Conservation (phyloP, 2,888 invertebrate genomes). For the Drosophila sordidula region DNA sequence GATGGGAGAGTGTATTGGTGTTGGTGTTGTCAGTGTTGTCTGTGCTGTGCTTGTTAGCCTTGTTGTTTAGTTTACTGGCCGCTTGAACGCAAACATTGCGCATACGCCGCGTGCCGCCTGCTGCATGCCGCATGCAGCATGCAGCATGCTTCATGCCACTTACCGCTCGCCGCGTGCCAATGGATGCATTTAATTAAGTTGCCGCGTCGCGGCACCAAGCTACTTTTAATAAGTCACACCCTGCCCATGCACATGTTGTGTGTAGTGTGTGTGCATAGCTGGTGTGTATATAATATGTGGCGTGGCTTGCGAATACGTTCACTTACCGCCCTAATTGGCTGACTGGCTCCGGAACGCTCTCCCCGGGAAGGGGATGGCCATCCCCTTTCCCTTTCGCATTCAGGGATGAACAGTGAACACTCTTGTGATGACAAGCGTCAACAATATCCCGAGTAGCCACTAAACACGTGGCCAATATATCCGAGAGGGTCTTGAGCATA, state of each 20-base stretch:
- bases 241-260: conserved; percentile 1
- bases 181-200: conserved; percentile 61
- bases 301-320: background rate
- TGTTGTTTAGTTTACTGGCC: conserved; percentile 46
- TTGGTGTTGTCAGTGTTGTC: conserved; percentile 15
- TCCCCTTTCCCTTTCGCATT: conserved; percentile 15
- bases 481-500: background rate
- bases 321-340: conserved; percentile 33
- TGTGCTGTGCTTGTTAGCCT: conserved; percentile 36
- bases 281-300: conserved; percentile 6
- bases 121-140: conserved; percentile 14
- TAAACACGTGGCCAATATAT: background rate
- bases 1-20: conserved; percentile 7
- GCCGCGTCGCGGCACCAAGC: conserved; percentile 30
- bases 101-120: conserved; percentile 47
- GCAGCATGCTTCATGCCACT: conserved; percentile 19
- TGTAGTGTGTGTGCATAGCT: conserved; percentile 6
- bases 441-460: conserved; percentile 15
- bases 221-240: conserved; percentile 49
- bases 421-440: conserved; percentile 14
- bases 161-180: conserved; percentile 32
- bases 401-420: conserved; percentile 12
- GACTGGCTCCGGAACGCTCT: conserved; percentile 17
- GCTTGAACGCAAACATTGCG: conserved; percentile 52
- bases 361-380: background rate